A percentile compares a stretch with the other conserved stretches of the same genome.
phyloP scores from a whole-genome alignment of 2,113 vertebrate genomes.

The Trogon surrucura region DNA sequence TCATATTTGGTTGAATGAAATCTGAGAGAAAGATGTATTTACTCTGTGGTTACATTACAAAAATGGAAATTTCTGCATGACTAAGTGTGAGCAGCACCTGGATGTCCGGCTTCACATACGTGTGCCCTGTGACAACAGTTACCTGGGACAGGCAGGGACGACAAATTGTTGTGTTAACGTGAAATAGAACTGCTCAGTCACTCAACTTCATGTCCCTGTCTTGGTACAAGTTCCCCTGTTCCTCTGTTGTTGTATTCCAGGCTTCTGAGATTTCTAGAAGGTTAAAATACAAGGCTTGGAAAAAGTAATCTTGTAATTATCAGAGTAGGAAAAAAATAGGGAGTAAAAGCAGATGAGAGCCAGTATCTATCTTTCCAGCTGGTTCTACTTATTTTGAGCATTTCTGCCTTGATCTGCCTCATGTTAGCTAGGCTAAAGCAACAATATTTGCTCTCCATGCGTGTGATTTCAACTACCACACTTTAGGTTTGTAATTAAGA shows the following conservation, averaged over 20 bases:
- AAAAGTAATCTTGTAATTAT: constrained; percentile 52
- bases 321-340: neutral
- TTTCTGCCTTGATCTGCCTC: constrained; percentile 4
- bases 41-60: neutral
- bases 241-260: neutral
- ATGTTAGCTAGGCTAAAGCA: constrained; percentile 14
- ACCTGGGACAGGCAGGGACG: neutral
- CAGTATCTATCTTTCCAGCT: constrained; percentile 52
- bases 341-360: constrained; percentile 13
- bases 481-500: constrained; percentile 65
- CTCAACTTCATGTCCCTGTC: neutral
- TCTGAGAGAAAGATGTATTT: neutral
- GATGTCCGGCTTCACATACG: accelerated
- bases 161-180: neutral
- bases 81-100: neutral
- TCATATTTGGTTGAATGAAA: neutral
- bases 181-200: neutral
- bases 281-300: constrained; percentile 13
- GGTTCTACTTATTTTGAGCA: constrained; percentile 44
- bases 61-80: neutral
- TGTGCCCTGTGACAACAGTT: neutral
- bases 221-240: neutral
- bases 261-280: constrained; percentile 1
- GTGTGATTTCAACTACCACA: constrained; percentile 54
- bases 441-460: constrained; percentile 42